phyloP scores from a whole-genome alignment of 2,888 invertebrate species.

The Hypselothyrea guttata region DNA sequence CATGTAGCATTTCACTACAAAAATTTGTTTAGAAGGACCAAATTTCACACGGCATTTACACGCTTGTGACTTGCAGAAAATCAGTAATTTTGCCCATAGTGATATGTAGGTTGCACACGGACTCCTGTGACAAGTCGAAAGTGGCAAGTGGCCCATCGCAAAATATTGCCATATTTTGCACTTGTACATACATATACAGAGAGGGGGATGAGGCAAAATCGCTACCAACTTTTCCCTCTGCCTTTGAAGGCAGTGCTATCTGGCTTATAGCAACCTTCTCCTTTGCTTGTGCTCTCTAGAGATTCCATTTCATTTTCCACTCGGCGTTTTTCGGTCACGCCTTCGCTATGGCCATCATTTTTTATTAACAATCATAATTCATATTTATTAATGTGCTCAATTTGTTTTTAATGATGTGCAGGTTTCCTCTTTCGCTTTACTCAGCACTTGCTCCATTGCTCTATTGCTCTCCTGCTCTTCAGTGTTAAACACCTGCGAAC shows the following conservation, averaged over 20 bases:
- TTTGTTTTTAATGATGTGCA: slow-evolving; percentile 63
- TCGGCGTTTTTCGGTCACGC: slow-evolving; percentile 21
- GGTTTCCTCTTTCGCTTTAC: background rate
- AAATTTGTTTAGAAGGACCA: no score
- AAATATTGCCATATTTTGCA: slow-evolving; percentile 34
- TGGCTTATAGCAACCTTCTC: slow-evolving; percentile 2
- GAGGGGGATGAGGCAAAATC: slow-evolving; percentile 20
- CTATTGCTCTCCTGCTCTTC: background rate
- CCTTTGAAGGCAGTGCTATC: slow-evolving; percentile 29
- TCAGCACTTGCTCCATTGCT: no score
- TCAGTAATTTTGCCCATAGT: background rate
- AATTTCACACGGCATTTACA: no score
- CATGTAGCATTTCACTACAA: no score
- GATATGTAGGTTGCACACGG: background rate
- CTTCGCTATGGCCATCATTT: slow-evolving; percentile 41
- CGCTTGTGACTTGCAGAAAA: no score
- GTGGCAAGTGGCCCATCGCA: slow-evolving; percentile 34
- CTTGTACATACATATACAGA: slow-evolving; percentile 4
- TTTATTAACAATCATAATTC: slow-evolving; percentile 68
- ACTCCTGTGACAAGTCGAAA: background rate
- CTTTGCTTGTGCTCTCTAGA: background rate
- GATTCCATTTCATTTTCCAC: slow-evolving; percentile 19
- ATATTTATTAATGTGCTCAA: slow-evolving; percentile 71
- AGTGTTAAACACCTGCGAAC: slow-evolving; percentile 21
- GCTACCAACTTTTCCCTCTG: no score